These are phyloP conservation scores for Astreopora myriophthalma DNA, from an alignment of 64 coral and sea anemone genomes.

Conservation along the genomic window DNA sequence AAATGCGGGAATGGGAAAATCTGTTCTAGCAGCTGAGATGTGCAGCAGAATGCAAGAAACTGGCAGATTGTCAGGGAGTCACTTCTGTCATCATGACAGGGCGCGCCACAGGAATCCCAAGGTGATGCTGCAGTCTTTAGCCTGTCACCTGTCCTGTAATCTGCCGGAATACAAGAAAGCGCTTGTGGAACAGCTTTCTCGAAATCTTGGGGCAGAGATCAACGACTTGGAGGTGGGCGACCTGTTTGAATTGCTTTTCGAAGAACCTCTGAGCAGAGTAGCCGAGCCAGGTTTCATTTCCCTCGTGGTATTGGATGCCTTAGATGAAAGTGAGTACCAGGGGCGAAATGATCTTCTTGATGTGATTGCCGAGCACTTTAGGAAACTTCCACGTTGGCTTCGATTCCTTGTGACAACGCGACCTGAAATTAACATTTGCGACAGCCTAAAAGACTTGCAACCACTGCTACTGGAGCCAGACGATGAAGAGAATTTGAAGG, in stretches of 20 bases:
- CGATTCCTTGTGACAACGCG: slow-evolving; percentile 57
- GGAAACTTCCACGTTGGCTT: slow-evolving; percentile 22
- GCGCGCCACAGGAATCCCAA: slow-evolving; percentile 35
- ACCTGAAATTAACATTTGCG: neutral
- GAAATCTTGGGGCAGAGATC: slow-evolving; percentile 20
- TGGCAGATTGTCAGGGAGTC: slow-evolving; percentile 24
- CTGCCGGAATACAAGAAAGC: slow-evolving; percentile 38
- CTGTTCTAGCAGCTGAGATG: slow-evolving; percentile 1
- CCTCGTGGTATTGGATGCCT: slow-evolving; percentile 49
- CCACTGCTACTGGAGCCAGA: neutral
- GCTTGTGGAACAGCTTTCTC: slow-evolving; percentile 16
- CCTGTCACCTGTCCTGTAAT: slow-evolving; percentile 3
- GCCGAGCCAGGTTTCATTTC: neutral
- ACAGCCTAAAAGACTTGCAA: neutral
- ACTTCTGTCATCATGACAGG: slow-evolving; percentile 50
- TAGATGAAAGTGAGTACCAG: slow-evolving; percentile 54
- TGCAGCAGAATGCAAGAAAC: slow-evolving; percentile 35
- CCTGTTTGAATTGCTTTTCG: slow-evolving; percentile 47
- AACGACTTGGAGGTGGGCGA: slow-evolving; percentile 40
- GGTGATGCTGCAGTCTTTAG: slow-evolving; percentile 56
- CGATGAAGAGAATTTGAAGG: neutral
- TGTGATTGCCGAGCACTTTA: neutral
- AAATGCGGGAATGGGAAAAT: slow-evolving; percentile 53
- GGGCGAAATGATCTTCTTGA: slow-evolving; percentile 8
- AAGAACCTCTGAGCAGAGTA: slow-evolving; percentile 4